Evolutionary conservation across 2,797 vertebrate genomes (phyloP).

Genomic region (Falco cherrug): DNA sequence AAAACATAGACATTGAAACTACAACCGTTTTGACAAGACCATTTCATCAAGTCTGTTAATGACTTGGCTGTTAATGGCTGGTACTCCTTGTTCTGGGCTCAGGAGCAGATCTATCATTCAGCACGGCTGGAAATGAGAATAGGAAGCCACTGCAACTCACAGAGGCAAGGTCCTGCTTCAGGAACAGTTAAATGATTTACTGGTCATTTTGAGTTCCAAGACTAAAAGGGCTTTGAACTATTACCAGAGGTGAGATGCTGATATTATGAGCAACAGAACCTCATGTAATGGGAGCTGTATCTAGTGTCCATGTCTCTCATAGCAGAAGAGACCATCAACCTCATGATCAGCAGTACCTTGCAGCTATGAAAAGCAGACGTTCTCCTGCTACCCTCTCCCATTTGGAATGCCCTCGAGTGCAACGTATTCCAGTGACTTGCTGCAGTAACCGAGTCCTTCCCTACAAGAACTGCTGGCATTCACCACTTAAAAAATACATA

Average conservation of each 20-base stretch:
- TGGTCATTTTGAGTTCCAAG: not conserved
- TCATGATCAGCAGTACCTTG: not conserved
- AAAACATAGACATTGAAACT: slow-evolving; percentile 17
- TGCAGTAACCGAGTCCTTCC: accelerated
- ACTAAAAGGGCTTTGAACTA: not conserved
- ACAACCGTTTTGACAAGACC: slow-evolving; percentile 39
- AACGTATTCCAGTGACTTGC: not conserved
- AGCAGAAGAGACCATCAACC: not conserved
- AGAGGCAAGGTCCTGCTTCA: not conserved
- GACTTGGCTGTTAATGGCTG: not conserved
- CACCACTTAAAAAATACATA: not conserved
- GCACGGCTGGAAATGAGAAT: not conserved
- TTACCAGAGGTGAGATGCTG: not conserved
- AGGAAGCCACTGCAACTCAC: not conserved
- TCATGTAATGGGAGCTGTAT: not conserved
- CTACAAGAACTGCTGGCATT: not conserved
- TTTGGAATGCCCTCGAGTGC: not conserved
- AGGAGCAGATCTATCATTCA: not conserved
- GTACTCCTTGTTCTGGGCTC: not conserved
- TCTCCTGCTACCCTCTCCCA: not conserved
- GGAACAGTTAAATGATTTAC: not conserved
- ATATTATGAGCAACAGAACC: not conserved
- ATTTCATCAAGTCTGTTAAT: slow-evolving; percentile 27
- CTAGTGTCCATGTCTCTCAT: accelerated
- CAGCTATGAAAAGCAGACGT: not conserved